Base-by-base conservation (phyloP, 37 sponge, comb jelly and placozoan genomes). In the Axinella damicornis region DNA sequence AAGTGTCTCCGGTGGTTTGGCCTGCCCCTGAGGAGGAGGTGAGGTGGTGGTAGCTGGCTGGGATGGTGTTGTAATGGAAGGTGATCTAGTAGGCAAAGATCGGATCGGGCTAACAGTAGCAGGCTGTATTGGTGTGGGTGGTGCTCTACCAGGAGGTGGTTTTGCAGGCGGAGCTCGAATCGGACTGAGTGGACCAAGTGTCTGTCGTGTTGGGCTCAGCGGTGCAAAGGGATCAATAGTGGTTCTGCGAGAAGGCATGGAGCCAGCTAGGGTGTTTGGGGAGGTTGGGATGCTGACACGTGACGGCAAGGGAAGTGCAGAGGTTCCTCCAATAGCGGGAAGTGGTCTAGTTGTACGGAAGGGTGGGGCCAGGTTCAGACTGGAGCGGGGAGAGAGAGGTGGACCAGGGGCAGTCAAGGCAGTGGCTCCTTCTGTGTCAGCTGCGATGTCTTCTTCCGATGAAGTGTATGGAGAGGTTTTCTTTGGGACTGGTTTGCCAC, bases 181-280 rank as follows among this genome's bases (percentile, higher is more conserved):
- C 36, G 53, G 65, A n/a, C 56, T 65, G 25, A 39, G 2, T 30
- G 68, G 40, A 36, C 33, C 64, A 39, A 22, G 46, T 36, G 73
- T 20, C n/a, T 1, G 2, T 28, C 53, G 68, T n/a, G 39, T 79
- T 14, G 66, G 67, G 27, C 57, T 64, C 32, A 66, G 58, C 2
- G 80, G 74, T 5, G 79, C 78, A 72, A 86, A 86, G 0, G 87
- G 87, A 35, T 87, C 88, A 13, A n/a, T 56, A 15, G 40, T 17
- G 31, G 31, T n/a, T 57, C 61, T 54, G 33, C 88, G 56, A 5
- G 81, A 38, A 27, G 81, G 63, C 88, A 87, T 87, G 65, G 41
- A 12, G 24, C 18, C 39, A 11, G 80, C n/a, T 15, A 69, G 57
- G 64, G 54, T 66, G 31, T 38, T 52, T 59, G 55, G n/a, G 53